Evolutionary conservation across 2,113 vertebrate species (phyloP).

Genomic region (Trogon melanurus): DNA sequence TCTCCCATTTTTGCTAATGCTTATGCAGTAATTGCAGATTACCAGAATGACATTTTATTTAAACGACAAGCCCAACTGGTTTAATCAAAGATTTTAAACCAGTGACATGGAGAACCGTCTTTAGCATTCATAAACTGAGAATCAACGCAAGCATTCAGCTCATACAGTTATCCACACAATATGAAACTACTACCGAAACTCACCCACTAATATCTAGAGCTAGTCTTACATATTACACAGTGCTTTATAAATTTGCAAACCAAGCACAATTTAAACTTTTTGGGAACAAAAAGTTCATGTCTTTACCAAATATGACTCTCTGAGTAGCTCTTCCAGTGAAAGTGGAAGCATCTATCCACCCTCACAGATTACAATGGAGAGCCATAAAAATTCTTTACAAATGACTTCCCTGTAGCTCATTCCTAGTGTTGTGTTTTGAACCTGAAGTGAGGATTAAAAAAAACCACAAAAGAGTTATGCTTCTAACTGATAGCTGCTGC

Average conservation of each 20-base stretch:
- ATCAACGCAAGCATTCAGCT: not conserved
- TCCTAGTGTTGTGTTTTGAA: not conserved
- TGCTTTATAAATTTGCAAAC: conserved; percentile 17
- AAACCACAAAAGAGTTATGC: not conserved
- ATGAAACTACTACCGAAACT: not conserved
- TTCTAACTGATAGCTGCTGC: not conserved
- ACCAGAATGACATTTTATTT: conserved; percentile 11
- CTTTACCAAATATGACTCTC: conserved; percentile 25
- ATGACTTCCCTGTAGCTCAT: conserved; percentile 12
- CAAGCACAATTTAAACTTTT: not conserved
- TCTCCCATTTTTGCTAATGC: conserved; percentile 12
- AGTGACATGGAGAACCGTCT: not conserved
- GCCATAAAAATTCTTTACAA: not conserved
- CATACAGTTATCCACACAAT: not conserved
- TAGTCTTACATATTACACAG: not conserved
- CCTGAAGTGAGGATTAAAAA: conserved; percentile 10
- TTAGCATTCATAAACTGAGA: not conserved
- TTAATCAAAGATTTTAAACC: conserved; percentile 45
- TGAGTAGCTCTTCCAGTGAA: conserved; percentile 14
- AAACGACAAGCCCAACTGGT: not conserved
- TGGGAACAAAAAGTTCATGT: conserved; percentile 6
- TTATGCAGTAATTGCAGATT: conserved; percentile 34
- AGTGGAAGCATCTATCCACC: not conserved
- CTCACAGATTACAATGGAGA: conserved; percentile 10
- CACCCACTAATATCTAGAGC: not conserved